Base-by-base conservation (phyloP, 2,888 invertebrate species). In the Endotricha flammealis region DNA sequence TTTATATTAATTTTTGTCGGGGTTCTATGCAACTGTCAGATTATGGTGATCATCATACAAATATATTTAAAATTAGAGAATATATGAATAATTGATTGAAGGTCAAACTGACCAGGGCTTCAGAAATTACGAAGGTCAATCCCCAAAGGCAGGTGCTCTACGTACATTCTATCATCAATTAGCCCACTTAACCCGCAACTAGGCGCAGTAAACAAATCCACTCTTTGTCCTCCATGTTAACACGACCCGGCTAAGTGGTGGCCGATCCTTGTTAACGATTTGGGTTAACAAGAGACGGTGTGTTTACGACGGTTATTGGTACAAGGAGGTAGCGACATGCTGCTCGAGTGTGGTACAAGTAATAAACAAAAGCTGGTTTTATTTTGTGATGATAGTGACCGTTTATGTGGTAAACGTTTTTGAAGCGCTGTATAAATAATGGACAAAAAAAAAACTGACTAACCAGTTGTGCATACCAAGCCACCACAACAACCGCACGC, bases 221-320 rank as follows among this genome's bases (percentile, higher is more conserved):
- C 54, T 69, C 83, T 85, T 86, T 86, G 85, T 85, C 82, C 80
- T 63, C 72, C 46, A 48, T 46, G 69, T 85, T 86, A 85, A 63
- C 76, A 53, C 38, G 46, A 37, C 31, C 34, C 42, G 46, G 78
- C 83, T 85, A 86, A 86, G 82, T 83, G 82, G 72, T 72, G 56
- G 51, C 57, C 76, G 81, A 82, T 81, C 78, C 83, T 86, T 76
- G 82, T 83, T 85, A 85, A 85, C 74, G 65, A 68, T 66, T 80
- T 73, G 72, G 76, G 75, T 79, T 85, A 85, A 85, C 83, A 81
- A 79, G 80, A 57, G 70, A 71, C 68, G 57, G 66, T 55, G 55
- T 78, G 70, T 75, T 76, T 77, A 58, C 71, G 55, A 49, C 47
- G 49, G 57, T 61, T 67, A 52, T 64, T 73, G 68, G 71, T 69